phyloP scores from a whole-genome alignment of 2,888 invertebrate species.

The Odontomyia ornata region DNA sequence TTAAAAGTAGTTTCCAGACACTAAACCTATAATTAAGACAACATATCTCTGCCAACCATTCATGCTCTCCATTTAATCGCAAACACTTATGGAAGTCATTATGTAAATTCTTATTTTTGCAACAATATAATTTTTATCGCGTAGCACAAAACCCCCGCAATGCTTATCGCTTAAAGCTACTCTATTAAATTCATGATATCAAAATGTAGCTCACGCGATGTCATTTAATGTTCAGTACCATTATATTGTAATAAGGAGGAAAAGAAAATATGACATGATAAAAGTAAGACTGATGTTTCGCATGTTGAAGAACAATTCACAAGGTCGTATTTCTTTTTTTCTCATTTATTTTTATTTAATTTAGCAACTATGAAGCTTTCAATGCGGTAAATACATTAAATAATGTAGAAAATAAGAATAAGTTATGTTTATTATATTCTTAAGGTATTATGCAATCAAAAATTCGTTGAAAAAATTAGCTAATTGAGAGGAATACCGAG shows the following conservation, averaged over 20 bases:
- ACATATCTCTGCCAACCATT: background rate
- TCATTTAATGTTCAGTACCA: background rate
- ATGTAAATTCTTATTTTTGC: slow-evolving; percentile 3
- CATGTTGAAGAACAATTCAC: no score
- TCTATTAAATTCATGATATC: slow-evolving; percentile 16
- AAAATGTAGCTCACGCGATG: slow-evolving; percentile 21
- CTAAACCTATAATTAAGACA: no score
- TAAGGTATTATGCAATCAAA: background rate
- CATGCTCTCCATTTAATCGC: background rate
- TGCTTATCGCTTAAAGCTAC: slow-evolving; percentile 10
- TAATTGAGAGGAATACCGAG: background rate
- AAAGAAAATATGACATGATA: no score
- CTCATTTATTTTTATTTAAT: no score
- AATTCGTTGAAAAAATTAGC: background rate
- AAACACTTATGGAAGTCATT: background rate
- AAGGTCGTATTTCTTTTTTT: no score
- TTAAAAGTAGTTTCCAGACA: no score
- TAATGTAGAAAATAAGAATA: no score
- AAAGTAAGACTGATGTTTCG: no score
- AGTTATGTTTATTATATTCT: no score
- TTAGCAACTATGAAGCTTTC: no score
- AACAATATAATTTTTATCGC: slow-evolving; percentile 9
- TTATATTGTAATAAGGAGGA: background rate
- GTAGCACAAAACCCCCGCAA: slow-evolving; percentile 3
- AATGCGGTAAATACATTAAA: no score